Conservation (phyloP, 2,888 invertebrate genomes). For the Apamea monoglypha region DNA sequence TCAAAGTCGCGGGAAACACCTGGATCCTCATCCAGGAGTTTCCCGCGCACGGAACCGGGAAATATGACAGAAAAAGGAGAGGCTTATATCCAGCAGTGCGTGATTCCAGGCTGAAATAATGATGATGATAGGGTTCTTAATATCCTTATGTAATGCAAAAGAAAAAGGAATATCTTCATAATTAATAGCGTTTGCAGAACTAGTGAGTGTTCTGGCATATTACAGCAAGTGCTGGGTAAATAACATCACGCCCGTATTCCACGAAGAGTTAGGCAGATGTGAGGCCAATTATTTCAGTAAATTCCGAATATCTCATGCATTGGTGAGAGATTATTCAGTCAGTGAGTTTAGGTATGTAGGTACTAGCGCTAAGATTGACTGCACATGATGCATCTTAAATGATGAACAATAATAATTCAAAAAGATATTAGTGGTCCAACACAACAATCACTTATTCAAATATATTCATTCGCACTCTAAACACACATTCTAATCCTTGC, state of each 20-base stretch:
- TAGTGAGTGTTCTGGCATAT: background rate
- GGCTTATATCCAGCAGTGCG: too few relatives aligned
- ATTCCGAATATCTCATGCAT: background rate
- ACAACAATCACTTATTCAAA: constrained; percentile 11
- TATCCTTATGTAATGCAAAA: too few relatives aligned
- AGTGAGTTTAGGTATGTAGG: background rate
- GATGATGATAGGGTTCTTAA: too few relatives aligned
- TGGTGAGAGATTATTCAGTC: background rate
- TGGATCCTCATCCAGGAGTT: too few relatives aligned
- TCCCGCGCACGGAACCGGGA: too few relatives aligned
- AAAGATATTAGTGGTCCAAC: background rate
- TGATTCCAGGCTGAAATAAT: too few relatives aligned
- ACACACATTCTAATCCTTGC: constrained; percentile 27
- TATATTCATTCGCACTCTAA: background rate
- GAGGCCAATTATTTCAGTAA: background rate
- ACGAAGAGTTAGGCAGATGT: background rate
- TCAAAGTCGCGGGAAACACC: too few relatives aligned
- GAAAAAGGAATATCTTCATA: background rate
- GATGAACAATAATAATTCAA: background rate
- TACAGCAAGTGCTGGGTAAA: background rate
- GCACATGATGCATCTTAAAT: background rate
- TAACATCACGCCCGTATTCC: background rate
- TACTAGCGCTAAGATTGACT: background rate
- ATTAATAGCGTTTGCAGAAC: background rate
- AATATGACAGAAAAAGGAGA: too few relatives aligned